Evolutionary conservation across 2,888 invertebrate species (phyloP).

Genomic region (Diaperis boleti): DNA sequence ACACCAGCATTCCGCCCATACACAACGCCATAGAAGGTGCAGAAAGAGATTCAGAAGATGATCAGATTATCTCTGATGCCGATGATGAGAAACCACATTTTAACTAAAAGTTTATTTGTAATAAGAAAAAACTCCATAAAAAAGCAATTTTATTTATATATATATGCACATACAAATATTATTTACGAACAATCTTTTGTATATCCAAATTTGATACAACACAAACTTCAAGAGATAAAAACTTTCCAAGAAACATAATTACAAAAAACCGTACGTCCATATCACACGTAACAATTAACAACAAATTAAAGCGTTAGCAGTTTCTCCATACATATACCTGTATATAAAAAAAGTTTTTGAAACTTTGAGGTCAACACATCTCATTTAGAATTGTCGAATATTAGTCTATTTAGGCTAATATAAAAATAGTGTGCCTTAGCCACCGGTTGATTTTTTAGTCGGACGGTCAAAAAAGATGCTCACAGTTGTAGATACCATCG

Average conservation of each 20-base stretch:
- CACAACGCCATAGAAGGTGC: too few relatives aligned
- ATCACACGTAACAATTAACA: slow-evolving; percentile 36
- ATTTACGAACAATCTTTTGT: slow-evolving; percentile 34
- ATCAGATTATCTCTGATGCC: too few relatives aligned
- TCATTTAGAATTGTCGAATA: slow-evolving; percentile 31
- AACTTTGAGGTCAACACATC: slow-evolving; percentile 17
- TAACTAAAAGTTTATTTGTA: too few relatives aligned
- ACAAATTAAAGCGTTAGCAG: slow-evolving; percentile 36
- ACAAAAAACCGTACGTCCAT: slow-evolving; percentile 28
- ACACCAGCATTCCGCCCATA: too few relatives aligned
- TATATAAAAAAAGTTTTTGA: slow-evolving; percentile 20
- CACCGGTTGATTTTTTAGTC: slow-evolving; percentile 17
- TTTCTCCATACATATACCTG: slow-evolving; percentile 2
- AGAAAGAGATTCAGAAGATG: too few relatives aligned
- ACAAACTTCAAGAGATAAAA: slow-evolving; percentile 29
- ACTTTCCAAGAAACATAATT: slow-evolving; percentile 22
- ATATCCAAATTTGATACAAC: slow-evolving; percentile 24
- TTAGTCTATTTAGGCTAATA: slow-evolving; percentile 29
- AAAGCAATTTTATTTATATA: slow-evolving; percentile 41
- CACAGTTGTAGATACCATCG: slow-evolving; percentile 1
- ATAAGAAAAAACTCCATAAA: slow-evolving; percentile 36
- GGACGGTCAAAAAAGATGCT: slow-evolving; percentile 36
- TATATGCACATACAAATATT: slow-evolving; percentile 41
- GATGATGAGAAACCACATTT: too few relatives aligned
- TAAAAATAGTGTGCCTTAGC: slow-evolving; percentile 37